A percentile compares a stretch with the other conserved stretches of the same genome.
These are phyloP conservation scores for Nebria salina DNA, from an alignment of 2,888 invertebrate species.

Conservation along the genomic window DNA sequence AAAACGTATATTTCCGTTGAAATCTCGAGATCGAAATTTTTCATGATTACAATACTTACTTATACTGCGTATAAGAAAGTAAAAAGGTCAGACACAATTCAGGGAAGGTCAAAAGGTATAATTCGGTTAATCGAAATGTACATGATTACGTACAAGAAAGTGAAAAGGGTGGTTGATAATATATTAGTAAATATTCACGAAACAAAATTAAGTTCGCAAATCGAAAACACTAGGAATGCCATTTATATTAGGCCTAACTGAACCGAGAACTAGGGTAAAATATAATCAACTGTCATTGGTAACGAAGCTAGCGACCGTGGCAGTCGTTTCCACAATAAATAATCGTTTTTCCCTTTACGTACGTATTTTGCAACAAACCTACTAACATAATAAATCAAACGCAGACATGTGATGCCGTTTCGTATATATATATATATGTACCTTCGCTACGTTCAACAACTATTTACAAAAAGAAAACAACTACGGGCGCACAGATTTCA, in stretches of 20 bases:
- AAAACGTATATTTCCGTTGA: too few species aligned
- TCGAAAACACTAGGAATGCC: not conserved
- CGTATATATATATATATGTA: not conserved
- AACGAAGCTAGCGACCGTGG: not conserved
- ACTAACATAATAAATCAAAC: not conserved
- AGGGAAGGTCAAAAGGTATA: too few species aligned
- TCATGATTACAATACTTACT: too few species aligned
- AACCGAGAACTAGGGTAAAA: not conserved
- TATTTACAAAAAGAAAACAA: not conserved
- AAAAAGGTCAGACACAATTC: too few species aligned
- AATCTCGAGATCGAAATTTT: too few species aligned
- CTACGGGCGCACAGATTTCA: not conserved
- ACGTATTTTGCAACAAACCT: not conserved
- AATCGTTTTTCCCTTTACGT: not conserved
- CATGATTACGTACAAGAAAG: too few species aligned
- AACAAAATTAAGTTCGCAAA: not conserved
- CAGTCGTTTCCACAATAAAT: constrained; percentile 1
- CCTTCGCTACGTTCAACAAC: not conserved
- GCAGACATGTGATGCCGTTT: not conserved
- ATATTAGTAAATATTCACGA: too few species aligned
- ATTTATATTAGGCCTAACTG: not conserved
- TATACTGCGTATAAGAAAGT: too few species aligned
- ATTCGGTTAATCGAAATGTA: too few species aligned
- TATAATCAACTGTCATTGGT: not conserved
- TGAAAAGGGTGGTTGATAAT: too few species aligned